phyloP scores from a whole-genome alignment of 2,113 vertebrate species.

The Martes martes region DNA sequence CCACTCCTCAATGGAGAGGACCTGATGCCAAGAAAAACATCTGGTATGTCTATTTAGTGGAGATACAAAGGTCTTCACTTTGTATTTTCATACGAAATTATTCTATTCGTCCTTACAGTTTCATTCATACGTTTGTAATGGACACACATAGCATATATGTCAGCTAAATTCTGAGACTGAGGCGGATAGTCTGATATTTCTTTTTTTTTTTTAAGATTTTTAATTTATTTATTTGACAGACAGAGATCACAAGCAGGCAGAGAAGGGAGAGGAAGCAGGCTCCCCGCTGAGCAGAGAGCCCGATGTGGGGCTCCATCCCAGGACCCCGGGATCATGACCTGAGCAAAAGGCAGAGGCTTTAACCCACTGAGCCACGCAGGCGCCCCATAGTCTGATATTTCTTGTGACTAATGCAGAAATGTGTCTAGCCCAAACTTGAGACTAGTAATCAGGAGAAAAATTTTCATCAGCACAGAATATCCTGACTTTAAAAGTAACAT shows the following conservation, averaged over 20 bases:
- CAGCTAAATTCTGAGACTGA: conserved; percentile 31
- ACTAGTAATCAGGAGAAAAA: not conserved
- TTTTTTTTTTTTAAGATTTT: not conserved
- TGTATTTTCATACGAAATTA: not conserved
- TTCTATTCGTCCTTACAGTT: conserved; percentile 29
- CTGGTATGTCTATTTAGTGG: conserved; percentile 16
- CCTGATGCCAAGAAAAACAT: not conserved
- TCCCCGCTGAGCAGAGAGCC: too few species aligned
- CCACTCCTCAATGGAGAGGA: not conserved
- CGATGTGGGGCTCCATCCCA: too few species aligned
- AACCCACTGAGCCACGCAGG: too few species aligned
- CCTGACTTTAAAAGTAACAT: not conserved
- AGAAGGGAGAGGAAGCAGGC: too few species aligned
- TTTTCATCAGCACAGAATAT: not conserved
- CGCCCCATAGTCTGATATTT: not conserved
- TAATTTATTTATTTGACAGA: too few species aligned
- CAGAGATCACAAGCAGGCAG: too few species aligned
- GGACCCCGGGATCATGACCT: too few species aligned
- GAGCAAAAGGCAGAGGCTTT: too few species aligned
- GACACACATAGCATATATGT: not conserved
- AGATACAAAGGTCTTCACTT: conserved; percentile 2
- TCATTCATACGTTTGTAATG: not conserved
- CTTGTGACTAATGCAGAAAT: not conserved
- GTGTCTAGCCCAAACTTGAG: not conserved
- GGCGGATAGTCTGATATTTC: not conserved